Evolutionary conservation across 2,888 invertebrate species (phyloP).

Genomic region (Andrena bicolor): DNA sequence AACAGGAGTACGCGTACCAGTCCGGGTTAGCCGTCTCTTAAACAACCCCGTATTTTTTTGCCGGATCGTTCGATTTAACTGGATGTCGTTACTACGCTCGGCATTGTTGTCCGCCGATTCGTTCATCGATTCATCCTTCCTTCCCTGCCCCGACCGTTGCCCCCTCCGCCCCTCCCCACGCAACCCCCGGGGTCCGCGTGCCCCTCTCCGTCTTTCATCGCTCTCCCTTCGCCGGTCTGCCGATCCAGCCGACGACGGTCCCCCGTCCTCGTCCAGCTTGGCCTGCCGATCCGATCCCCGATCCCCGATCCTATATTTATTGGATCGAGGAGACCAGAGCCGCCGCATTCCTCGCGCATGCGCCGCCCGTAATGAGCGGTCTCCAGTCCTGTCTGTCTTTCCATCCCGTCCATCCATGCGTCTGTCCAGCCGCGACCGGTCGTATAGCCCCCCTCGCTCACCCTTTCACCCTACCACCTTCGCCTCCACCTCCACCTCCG

Average conservation of each 20-base stretch:
- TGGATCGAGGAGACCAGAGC: slow-evolving; percentile 79
- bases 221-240: slow-evolving; percentile 54
- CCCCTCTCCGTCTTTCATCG: slow-evolving; percentile 50
- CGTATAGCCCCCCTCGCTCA: slow-evolving; percentile 58
- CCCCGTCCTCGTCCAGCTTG: slow-evolving; percentile 59
- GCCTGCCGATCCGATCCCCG: slow-evolving; percentile 70
- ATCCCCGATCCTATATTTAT: slow-evolving; percentile 82
- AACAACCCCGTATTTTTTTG: slow-evolving; percentile 68
- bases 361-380: slow-evolving; percentile 83
- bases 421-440: slow-evolving; percentile 69
- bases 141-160: slow-evolving; percentile 60
- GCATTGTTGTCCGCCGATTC: slow-evolving; percentile 81
- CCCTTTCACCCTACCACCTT: slow-evolving; percentile 53
- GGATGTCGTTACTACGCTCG: slow-evolving; percentile 82
- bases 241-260: slow-evolving; percentile 9
- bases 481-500: slow-evolving; percentile 37
- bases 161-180: slow-evolving; percentile 20
- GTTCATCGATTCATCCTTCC: slow-evolving; percentile 76
- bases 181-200: background rate
- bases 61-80: slow-evolving; percentile 78
- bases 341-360: slow-evolving; percentile 83
- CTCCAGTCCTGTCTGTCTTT: slow-evolving; percentile 83
- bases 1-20: slow-evolving; percentile 35
- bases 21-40: slow-evolving; percentile 58
- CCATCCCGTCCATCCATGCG: slow-evolving; percentile 76